Evolutionary conservation across 2,797 vertebrate species (phyloP).

Genomic region (Setipinna tenuifilis): DNA sequence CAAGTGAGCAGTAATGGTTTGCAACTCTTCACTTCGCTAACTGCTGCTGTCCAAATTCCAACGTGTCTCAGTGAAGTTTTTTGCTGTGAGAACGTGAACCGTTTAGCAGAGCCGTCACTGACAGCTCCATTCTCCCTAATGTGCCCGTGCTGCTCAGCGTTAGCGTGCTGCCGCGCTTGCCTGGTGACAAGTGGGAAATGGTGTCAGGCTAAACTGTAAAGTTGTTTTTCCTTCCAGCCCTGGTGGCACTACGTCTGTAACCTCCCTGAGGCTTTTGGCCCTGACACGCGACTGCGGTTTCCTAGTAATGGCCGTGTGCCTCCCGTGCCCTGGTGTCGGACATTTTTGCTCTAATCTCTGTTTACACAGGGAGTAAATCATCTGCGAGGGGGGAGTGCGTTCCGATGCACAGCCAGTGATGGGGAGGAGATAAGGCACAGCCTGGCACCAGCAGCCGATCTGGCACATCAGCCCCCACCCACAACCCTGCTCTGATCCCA

Average conservation of each 20-base stretch:
- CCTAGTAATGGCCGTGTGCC: slow-evolving; percentile 73
- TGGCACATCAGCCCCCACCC: slow-evolving; percentile 61
- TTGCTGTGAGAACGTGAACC: not conserved
- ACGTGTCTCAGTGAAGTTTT: not conserved
- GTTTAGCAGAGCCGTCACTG: slow-evolving; percentile 7
- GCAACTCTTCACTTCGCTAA: slow-evolving; percentile 15
- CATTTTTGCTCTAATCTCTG: slow-evolving; percentile 87
- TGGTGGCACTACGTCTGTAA: not conserved
- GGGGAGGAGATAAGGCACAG: slow-evolving; percentile 81
- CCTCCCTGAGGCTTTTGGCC: slow-evolving; percentile 10
- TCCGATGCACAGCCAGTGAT: slow-evolving; percentile 70
- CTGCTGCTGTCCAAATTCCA: slow-evolving; percentile 22
- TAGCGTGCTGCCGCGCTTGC: slow-evolving; percentile 40
- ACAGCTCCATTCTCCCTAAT: not conserved
- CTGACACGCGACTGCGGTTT: slow-evolving; percentile 76
- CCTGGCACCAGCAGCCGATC: slow-evolving; percentile 79
- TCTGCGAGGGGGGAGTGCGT: slow-evolving; percentile 55
- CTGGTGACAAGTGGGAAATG: slow-evolving; percentile 39
- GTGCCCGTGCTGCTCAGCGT: slow-evolving; percentile 3
- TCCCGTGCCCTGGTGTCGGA: slow-evolving; percentile 71
- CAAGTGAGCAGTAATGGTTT: slow-evolving; percentile 12
- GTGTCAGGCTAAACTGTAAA: slow-evolving; percentile 44
- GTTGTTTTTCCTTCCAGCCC: not conserved
- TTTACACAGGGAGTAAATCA: slow-evolving; percentile 88
- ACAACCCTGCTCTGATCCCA: slow-evolving; percentile 32